These are phyloP conservation scores for Sphaerodactylus townsendi DNA, from an alignment of 2,113 vertebrate genomes.

Conservation along the genomic window DNA sequence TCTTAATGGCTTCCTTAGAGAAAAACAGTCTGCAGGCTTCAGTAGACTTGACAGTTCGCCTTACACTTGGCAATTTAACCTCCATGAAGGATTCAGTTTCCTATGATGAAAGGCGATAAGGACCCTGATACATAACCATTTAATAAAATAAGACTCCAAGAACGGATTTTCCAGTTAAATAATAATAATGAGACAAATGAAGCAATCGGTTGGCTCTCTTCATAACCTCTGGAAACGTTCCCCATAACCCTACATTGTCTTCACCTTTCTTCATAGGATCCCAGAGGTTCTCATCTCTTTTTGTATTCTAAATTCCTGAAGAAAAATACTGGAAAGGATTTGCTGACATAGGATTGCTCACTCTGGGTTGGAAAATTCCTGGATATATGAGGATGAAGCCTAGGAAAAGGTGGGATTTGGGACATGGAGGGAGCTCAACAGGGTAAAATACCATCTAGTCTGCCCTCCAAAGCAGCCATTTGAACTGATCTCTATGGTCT, in stretches of 20 bases:
- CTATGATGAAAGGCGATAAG: conserved; percentile 8
- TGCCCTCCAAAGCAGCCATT: too few species aligned
- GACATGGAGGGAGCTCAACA: too few species aligned
- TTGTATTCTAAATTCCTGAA: too few species aligned
- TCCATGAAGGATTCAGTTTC: conserved; percentile 3
- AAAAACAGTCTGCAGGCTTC: not conserved
- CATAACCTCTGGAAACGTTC: not conserved
- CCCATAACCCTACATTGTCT: not conserved
- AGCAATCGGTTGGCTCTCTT: not conserved
- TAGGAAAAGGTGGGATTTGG: too few species aligned
- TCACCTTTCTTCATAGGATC: not conserved
- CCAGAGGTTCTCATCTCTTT: not conserved
- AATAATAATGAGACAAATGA: not conserved
- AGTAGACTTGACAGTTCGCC: conserved; percentile 41
- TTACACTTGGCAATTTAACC: not conserved
- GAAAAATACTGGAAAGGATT: not conserved
- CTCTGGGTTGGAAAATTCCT: too few species aligned
- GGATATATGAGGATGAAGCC: too few species aligned
- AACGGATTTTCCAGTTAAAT: accelerated
- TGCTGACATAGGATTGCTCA: not conserved
- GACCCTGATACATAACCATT: not conserved
- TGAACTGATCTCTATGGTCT: too few species aligned
- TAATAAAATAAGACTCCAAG: not conserved
- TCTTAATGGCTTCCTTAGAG: conserved; percentile 47
- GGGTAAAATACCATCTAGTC: too few species aligned